Evolutionary conservation across 92 coral and sea anemone species (phyloP), one percentile per base, ranked within the genome.

Genomic region (Palythoa caribaeorum): DNA sequence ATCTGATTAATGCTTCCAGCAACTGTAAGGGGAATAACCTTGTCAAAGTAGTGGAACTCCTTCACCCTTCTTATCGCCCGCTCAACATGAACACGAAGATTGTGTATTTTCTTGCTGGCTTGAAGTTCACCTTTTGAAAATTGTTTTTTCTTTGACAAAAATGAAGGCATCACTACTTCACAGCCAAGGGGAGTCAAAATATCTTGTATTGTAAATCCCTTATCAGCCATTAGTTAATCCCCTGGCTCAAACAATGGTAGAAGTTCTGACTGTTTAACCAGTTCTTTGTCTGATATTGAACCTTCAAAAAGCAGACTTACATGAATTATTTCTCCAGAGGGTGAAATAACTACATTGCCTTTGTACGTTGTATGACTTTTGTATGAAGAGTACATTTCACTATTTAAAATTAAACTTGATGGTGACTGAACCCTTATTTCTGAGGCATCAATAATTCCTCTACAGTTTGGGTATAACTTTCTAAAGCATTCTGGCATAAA

Each of bases 391-490:
- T 83, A 92, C 28, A 48, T 12, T 19, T 39, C 55, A 91, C 92
- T 87, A 35, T 84, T 87, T 77, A 91, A 53, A 60, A 92, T 79
- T 80, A 92, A 20, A 63, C 91, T 88, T 12, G 94, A 92, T 16
- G 94, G 92, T 39, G 92, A 72, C 88, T 88, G 90, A 21, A 84
- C 85, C 53, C 80, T 93, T 15, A 93, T 90, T 57, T 93, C 93
- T 15, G 95, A 37, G 16, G 91, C 95, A 88, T 93, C 95, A 70
- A 93, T 90, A 37, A 90, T 90, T 0, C 90, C 93, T 35, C 95
- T 76, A 35, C 90, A 87, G 9, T 40, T 51, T 36, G 95, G 92
- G 48, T 90, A 93, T 11, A 87, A 40, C 20, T 70, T 12, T 77
- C 44, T 87, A 70, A 92, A 81, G 7, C 77, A 85, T 3, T 76